Evolutionary conservation across 2,797 vertebrate species (phyloP).

Genomic region (Thalassophryne amazonica): DNA sequence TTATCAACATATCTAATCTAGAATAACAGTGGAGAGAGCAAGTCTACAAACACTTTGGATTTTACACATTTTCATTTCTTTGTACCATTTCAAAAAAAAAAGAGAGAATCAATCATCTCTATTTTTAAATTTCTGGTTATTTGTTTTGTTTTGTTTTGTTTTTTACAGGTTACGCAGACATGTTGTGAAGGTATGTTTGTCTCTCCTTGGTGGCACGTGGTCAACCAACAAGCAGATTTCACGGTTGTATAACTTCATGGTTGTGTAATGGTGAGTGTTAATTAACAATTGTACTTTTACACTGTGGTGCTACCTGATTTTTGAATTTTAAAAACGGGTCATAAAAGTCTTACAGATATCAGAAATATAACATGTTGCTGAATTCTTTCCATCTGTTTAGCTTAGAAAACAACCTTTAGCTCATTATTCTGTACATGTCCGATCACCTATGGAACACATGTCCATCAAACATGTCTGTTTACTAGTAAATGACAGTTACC

Average conservation of each 20-base stretch:
- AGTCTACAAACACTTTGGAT: too few relatives aligned
- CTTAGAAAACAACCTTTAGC: conserved; percentile 1
- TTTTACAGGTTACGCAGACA: neutral
- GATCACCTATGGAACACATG: conserved; percentile 6
- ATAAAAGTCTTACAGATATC: conserved; percentile 4
- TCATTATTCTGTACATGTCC: conserved; percentile 14
- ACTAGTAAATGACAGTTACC: conserved; percentile 19
- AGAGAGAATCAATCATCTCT: too few relatives aligned
- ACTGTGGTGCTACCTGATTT: neutral
- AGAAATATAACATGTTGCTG: conserved; percentile 8
- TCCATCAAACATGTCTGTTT: conserved; percentile 10
- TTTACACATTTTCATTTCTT: too few relatives aligned
- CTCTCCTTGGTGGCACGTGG: neutral
- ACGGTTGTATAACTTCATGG: neutral
- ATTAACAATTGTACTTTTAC: neutral
- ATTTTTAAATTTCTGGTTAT: too few relatives aligned
- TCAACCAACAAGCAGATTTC: neutral
- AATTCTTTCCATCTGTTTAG: conserved; percentile 18
- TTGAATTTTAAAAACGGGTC: neutral
- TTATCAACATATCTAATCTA: too few relatives aligned
- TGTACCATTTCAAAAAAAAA: too few relatives aligned
- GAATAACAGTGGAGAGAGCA: too few relatives aligned
- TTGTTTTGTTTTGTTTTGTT: conserved; percentile 2
- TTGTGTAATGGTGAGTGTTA: conserved; percentile 52
- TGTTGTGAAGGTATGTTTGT: conserved; percentile 11